Evolutionary conservation across 2,797 vertebrate genomes (phyloP).

Genomic region (Nannoperca australis): DNA sequence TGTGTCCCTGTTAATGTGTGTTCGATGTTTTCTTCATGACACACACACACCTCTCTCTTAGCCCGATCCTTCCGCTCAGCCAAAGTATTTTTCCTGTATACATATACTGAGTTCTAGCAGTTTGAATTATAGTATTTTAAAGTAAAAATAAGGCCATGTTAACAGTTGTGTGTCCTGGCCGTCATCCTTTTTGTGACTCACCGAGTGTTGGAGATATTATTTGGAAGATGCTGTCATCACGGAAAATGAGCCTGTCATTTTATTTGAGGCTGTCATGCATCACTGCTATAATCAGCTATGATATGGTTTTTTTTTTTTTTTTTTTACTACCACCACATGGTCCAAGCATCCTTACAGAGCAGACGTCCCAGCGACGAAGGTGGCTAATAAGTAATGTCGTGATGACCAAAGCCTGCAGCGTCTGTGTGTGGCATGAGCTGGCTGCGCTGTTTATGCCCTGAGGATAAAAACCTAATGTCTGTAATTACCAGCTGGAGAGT

Average conservation of each 20-base stretch:
- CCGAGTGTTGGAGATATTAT: slow-evolving; percentile 48
- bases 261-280: slow-evolving; percentile 53
- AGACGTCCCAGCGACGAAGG: slow-evolving; percentile 31
- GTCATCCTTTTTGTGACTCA: slow-evolving; percentile 52
- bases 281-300: slow-evolving; percentile 48
- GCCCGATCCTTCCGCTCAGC: slow-evolving; percentile 26
- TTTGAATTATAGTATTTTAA: slow-evolving; percentile 5
- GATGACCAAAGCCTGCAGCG: slow-evolving; percentile 52
- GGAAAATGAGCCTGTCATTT: slow-evolving; percentile 48
- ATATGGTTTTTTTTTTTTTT: slow-evolving; percentile 14
- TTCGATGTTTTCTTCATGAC: slow-evolving; percentile 24
- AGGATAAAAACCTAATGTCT: slow-evolving; percentile 64
- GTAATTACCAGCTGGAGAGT: slow-evolving; percentile 71
- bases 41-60: slow-evolving; percentile 34
- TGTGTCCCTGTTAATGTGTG: slow-evolving; percentile 16
- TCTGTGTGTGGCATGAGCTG: slow-evolving; percentile 64
- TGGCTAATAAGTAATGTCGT: slow-evolving; percentile 53
- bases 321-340: slow-evolving; percentile 30
- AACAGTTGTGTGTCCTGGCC: slow-evolving; percentile 41
- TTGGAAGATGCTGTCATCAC: slow-evolving; percentile 61
- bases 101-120: neutral
- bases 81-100: neutral
- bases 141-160: slow-evolving; percentile 20
- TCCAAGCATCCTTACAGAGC: slow-evolving; percentile 28
- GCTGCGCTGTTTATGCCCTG: slow-evolving; percentile 59